Conservation (phyloP, 64 coral and sea anemone species). For the Actinia tenebrosa region DNA sequence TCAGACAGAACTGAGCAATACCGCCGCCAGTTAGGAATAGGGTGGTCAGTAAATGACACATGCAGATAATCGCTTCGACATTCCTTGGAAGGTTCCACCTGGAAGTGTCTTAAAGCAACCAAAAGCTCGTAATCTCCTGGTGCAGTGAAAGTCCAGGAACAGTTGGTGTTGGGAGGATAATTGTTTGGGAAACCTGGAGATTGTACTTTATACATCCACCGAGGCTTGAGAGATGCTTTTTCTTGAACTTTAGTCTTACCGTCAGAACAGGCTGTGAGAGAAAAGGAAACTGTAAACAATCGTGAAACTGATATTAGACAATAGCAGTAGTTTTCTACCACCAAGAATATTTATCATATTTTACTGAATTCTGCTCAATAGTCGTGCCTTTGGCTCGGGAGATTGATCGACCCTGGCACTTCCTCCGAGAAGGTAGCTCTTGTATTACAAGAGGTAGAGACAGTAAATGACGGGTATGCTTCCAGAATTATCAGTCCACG, state of each 20-base stretch:
- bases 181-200: constrained; percentile 2
- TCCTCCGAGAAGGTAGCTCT: too few relatives aligned
- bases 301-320: too few relatives aligned
- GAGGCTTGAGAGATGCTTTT: background rate
- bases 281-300: background rate
- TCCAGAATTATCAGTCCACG: too few relatives aligned
- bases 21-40: background rate
- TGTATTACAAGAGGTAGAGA: too few relatives aligned
- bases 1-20: background rate
- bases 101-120: background rate
- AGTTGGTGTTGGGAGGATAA: background rate
- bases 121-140: background rate
- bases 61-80: background rate
- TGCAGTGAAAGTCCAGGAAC: background rate
- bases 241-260: background rate
- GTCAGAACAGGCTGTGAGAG: background rate
- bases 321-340: too few relatives aligned
- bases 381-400: too few relatives aligned
- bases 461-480: too few relatives aligned
- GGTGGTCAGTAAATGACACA: background rate
- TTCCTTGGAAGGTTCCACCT: constrained; percentile 8
- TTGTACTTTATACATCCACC: background rate
- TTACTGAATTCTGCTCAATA: too few relatives aligned
- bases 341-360: too few relatives aligned
- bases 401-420: too few relatives aligned